Percentiles rank a stretch among this genome's conserved stretches.
These are phyloP conservation scores for Drosophila buzzatii DNA, from an alignment of 2,888 invertebrate species.

Conservation along the genomic window DNA sequence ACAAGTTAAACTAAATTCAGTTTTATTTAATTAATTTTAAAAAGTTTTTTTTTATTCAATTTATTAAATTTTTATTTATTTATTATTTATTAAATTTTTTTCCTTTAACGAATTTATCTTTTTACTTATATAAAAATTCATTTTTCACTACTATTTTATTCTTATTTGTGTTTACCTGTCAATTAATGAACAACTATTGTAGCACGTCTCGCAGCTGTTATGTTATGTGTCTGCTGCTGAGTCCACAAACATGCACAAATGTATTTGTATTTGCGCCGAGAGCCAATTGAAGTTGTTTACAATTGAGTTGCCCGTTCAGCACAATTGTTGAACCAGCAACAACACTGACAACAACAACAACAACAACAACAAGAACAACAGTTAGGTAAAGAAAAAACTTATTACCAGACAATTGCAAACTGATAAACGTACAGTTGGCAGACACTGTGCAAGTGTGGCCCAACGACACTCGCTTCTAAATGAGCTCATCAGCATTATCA, in stretches of 20 bases:
- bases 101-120: no score
- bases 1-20: no score
- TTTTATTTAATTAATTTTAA: no score
- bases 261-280: constrained; percentile 60
- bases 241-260: constrained; percentile 39
- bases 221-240: constrained; percentile 27
- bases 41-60: background rate
- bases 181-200: background rate
- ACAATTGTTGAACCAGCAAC: constrained; percentile 46
- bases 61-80: background rate
- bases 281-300: constrained; percentile 76
- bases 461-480: constrained; percentile 12
- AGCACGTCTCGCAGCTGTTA: constrained; percentile 40
- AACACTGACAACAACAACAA: constrained; percentile 27
- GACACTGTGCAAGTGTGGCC: constrained; percentile 27
- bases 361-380: constrained; percentile 20
- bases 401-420: constrained; percentile 37
- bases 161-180: background rate
- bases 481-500: constrained; percentile 11
- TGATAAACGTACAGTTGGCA: constrained; percentile 40
- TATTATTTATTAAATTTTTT: background rate
- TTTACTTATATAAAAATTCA: no score
- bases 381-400: constrained; percentile 29
- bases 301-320: constrained; percentile 73
- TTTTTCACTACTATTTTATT: no score